Conservation (phyloP, 2,113 vertebrate species). For the Alexandromys fortis region DNA sequence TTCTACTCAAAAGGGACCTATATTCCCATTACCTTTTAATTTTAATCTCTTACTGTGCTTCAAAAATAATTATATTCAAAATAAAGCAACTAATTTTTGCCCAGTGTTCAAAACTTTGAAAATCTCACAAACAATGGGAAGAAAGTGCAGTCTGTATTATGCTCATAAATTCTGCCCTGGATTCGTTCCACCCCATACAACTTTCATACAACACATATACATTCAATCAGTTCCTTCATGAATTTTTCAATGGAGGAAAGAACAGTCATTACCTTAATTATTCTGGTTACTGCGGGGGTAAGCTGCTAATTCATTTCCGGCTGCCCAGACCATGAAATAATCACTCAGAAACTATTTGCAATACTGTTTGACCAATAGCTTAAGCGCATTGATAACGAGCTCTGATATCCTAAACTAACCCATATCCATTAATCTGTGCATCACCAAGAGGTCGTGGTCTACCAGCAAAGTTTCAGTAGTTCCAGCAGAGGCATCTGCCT, state of each 20-base stretch:
- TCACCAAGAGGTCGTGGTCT: too few species aligned
- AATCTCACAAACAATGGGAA: neutral
- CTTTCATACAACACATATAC: neutral
- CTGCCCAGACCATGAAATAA: too few species aligned
- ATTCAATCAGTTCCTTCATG: rapidly evolving
- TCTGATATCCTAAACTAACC: too few species aligned
- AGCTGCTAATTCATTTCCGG: too few species aligned
- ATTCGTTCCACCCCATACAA: neutral
- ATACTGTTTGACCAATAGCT: too few species aligned
- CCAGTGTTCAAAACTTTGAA: slow-evolving; percentile 18
- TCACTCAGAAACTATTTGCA: too few species aligned
- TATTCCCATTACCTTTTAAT: neutral
- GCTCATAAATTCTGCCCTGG: neutral
- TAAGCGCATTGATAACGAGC: too few species aligned
- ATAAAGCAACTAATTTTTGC: neutral
- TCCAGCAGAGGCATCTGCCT: too few species aligned
- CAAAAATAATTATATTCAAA: neutral
- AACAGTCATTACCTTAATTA: slow-evolving; percentile 83
- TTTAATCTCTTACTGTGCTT: neutral
- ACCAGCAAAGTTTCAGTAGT: too few species aligned
- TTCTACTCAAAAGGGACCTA: neutral
- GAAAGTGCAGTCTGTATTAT: slow-evolving; percentile 38
- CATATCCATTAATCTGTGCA: too few species aligned
- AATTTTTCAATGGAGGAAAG: slow-evolving; percentile 13
- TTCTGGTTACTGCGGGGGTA: slow-evolving; percentile 41